Evolutionary conservation across 2,797 vertebrate species (phyloP).

Genomic region (Apogon talboti): DNA sequence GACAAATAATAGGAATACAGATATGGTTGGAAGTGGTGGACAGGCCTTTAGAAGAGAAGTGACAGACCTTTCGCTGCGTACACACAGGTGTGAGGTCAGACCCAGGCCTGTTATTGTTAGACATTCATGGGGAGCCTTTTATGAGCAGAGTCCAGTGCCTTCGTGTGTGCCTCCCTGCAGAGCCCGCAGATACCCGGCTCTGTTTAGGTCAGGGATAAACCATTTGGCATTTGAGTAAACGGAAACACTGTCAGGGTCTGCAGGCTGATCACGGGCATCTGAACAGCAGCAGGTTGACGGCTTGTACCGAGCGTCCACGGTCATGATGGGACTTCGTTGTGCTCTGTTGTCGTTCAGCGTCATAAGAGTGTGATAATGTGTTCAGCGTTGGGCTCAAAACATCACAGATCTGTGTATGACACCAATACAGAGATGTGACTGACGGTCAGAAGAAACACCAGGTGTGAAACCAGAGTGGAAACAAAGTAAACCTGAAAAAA

Average conservation of each 20-base stretch:
- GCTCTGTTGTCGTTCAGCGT: constrained; percentile 3
- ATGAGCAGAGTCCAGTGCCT: constrained; percentile 45
- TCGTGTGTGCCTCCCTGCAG: constrained; percentile 32
- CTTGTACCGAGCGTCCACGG: constrained; percentile 23
- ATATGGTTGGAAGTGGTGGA: neutral
- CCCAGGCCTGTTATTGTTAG: constrained; percentile 30
- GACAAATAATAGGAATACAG: constrained; percentile 12
- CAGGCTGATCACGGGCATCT: constrained; percentile 24
- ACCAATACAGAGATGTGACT: constrained; percentile 8
- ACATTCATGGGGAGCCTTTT: constrained; percentile 50
- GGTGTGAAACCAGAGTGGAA: too few species aligned
- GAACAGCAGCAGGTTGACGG: constrained; percentile 24
- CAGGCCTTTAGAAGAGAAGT: neutral
- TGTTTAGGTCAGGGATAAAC: constrained; percentile 77
- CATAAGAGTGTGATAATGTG: constrained; percentile 3
- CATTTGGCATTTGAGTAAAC: constrained; percentile 73
- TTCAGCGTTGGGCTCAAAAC: neutral
- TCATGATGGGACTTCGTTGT: neutral
- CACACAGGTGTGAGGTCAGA: constrained; percentile 34
- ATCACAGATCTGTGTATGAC: neutral
- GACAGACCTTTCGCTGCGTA: neutral
- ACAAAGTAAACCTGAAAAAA: neutral
- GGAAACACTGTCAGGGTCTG: constrained; percentile 27
- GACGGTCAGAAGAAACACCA: constrained; percentile 21
- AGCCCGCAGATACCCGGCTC: constrained; percentile 50